Evolutionary conservation across 92 coral and sea anemone species (phyloP).

Genomic region (Montipora capitata): DNA sequence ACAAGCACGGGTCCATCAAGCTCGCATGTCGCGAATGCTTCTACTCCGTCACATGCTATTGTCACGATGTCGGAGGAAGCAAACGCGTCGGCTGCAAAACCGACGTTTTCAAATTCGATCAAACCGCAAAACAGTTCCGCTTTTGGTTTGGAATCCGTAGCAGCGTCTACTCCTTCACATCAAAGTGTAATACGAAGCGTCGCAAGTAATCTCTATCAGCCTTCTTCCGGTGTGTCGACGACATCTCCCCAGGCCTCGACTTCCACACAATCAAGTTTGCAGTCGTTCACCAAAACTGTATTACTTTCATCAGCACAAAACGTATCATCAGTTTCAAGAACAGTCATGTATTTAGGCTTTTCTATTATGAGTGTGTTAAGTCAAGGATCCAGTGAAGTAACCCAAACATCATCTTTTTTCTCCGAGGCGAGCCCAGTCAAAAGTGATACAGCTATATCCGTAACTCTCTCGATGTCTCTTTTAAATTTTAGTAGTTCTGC

Average conservation of each 20-base stretch:
- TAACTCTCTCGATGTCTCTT: background rate
- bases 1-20: slow-evolving; percentile 1
- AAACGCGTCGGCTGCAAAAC: background rate
- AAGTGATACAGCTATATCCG: background rate
- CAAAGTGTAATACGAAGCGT: background rate
- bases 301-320: background rate
- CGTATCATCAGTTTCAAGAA: background rate
- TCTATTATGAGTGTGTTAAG: background rate
- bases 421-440: background rate
- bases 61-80: background rate
- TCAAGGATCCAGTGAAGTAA: background rate
- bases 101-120: background rate
- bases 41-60: background rate
- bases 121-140: background rate
- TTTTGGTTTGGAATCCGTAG: background rate
- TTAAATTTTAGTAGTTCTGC: background rate
- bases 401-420: background rate
- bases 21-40: background rate
- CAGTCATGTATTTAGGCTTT: background rate
- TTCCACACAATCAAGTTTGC: background rate
- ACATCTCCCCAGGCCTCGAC: no score
- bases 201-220: background rate
- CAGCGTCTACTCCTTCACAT: background rate
- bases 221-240: background rate
- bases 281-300: background rate